These are phyloP conservation scores for Aleiodes sp. DNA, from an alignment of 1,140 invertebrate species.

Conservation along the genomic window DNA sequence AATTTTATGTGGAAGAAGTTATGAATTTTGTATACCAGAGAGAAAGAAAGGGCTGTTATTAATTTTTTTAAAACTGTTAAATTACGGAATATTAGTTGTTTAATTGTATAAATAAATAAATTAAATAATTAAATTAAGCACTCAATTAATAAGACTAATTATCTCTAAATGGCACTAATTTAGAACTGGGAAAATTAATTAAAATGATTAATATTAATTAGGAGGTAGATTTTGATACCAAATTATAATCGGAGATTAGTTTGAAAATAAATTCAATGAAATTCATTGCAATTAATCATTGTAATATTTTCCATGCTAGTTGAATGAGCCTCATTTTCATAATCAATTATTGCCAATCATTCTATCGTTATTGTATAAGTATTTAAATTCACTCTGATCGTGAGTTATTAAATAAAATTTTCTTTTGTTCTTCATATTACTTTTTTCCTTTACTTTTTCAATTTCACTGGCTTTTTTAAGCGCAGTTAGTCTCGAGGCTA, in stretches of 20 bases:
- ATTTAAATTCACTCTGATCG: no score
- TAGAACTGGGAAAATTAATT: neutral
- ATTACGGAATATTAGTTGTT: constrained; percentile 5
- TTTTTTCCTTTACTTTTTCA: neutral
- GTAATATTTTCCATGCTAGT: no score
- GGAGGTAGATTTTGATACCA: constrained; percentile 15
- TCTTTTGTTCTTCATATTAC: neutral
- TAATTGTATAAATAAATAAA: constrained; percentile 1
- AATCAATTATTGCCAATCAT: no score
- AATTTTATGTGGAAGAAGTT: neutral
- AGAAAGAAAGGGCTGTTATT: constrained; percentile 24
- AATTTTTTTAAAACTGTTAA: neutral
- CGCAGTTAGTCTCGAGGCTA: constrained; percentile 39
- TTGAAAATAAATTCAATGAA: neutral
- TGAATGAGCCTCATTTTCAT: no score
- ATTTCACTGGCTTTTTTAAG: neutral
- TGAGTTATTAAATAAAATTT: no score
- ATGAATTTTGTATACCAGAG: neutral
- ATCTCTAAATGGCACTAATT: constrained; percentile 14
- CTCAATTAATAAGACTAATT: no score
- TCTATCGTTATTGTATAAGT: no score
- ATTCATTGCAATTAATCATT: no score
- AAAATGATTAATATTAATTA: neutral
- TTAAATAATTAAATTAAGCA: constrained; percentile 14
- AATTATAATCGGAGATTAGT: neutral